A percentile compares a stretch with the other conserved stretches of the same genome.
phyloP scores from a whole-genome alignment of 2,113 vertebrate species.

The Tenebrosternarchus preto region DNA sequence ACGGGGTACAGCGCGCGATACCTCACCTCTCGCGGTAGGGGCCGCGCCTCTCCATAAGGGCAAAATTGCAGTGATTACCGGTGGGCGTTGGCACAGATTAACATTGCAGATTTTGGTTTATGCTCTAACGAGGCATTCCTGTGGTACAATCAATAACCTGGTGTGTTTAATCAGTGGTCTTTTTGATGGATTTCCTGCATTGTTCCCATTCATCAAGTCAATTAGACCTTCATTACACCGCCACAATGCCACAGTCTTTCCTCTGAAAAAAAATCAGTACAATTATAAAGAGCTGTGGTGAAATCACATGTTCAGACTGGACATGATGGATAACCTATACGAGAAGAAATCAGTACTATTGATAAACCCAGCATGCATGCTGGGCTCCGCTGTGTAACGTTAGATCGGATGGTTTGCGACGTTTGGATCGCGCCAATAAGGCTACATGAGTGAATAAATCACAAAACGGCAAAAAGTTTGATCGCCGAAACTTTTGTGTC shows the following conservation, averaged over 20 bases:
- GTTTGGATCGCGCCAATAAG: neutral
- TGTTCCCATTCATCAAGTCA: conserved; percentile 75
- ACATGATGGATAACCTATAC: conserved; percentile 38
- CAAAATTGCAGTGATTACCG: conserved; percentile 59
- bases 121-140: conserved; percentile 71
- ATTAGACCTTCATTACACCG: conserved; percentile 73
- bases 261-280: conserved; percentile 22
- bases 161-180: conserved; percentile 70
- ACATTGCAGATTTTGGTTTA: conserved; percentile 58
- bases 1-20: neutral
- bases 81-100: conserved; percentile 66
- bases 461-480: neutral
- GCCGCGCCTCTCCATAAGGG: neutral
- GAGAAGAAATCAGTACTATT: conserved; percentile 33
- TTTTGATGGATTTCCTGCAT: conserved; percentile 74
- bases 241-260: conserved; percentile 9
- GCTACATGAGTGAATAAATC: neutral
- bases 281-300: neutral
- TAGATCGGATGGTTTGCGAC: neutral
- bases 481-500: neutral
- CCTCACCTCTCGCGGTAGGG: neutral
- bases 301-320: neutral
- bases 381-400: neutral
- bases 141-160: conserved; percentile 70
- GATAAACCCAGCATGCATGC: conserved; percentile 28